These are phyloP conservation scores for Hypotaenidia okinawae DNA, from an alignment of 2,797 vertebrate species.

Conservation along the genomic window DNA sequence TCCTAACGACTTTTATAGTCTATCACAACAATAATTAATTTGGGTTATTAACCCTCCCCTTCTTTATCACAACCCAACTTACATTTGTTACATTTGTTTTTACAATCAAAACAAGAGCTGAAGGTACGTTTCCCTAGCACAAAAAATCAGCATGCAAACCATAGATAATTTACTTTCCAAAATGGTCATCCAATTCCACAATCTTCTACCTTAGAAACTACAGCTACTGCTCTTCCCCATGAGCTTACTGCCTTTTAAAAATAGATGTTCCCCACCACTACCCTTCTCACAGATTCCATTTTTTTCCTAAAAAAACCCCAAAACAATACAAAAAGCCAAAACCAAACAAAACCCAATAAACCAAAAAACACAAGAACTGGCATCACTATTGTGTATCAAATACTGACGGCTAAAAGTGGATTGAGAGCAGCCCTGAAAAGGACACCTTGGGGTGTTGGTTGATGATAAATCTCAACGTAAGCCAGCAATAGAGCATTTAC, in stretches of 20 bases:
- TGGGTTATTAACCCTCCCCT: not conserved
- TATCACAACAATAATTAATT: not conserved
- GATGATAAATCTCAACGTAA: too few species aligned
- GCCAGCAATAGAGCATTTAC: too few species aligned
- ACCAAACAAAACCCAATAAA: too few species aligned
- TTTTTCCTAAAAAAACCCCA: not conserved
- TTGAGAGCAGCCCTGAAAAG: too few species aligned
- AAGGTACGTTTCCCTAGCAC: not conserved
- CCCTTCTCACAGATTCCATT: not conserved
- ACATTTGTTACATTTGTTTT: not conserved
- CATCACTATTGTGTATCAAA: not conserved
- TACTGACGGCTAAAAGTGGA: not conserved
- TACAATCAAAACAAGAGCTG: not conserved
- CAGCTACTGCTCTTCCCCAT: not conserved
- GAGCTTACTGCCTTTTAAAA: not conserved
- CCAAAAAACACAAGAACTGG: not conserved
- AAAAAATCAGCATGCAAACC: not conserved
- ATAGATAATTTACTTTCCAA: not conserved
- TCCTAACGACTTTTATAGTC: not conserved
- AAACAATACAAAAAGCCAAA: too few species aligned
- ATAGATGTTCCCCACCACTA: not conserved
- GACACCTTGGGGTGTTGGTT: too few species aligned
- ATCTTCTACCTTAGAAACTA: not conserved
- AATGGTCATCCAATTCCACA: not conserved
- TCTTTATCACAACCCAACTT: not conserved